Percentiles rank a stretch among this genome's conserved stretches.
phyloP scores from a whole-genome alignment of 2,797 vertebrate species.

The Chelon auratus region DNA sequence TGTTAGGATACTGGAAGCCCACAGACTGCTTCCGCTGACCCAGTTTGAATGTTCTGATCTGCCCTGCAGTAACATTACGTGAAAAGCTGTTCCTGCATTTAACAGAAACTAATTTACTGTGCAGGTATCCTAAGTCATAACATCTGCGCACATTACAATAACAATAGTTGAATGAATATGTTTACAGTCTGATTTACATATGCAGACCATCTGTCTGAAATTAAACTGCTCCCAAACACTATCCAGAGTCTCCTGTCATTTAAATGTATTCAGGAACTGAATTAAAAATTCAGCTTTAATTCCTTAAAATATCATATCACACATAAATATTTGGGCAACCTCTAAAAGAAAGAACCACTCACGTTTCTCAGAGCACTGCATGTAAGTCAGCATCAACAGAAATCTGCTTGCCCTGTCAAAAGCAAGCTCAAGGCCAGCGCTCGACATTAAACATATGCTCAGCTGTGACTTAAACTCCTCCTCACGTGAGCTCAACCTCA shows the following conservation, averaged over 20 bases:
- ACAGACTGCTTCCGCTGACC: constrained; percentile 19
- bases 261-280: constrained; percentile 20
- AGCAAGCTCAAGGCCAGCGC: neutral
- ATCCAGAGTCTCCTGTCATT: constrained; percentile 34
- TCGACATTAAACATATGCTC: constrained; percentile 60
- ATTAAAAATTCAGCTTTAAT: constrained; percentile 25
- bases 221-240: constrained; percentile 55
- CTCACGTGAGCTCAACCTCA: constrained; percentile 52
- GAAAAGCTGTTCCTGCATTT: neutral
- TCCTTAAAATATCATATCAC: constrained; percentile 27
- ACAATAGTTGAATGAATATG: constrained; percentile 19
- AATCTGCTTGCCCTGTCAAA: constrained; percentile 42
- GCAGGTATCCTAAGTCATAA: no score
- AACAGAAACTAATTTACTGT: neutral
- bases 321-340: constrained; percentile 28
- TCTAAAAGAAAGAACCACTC: constrained; percentile 2
- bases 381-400: constrained; percentile 46
- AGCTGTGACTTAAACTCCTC: constrained; percentile 41
- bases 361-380: constrained; percentile 36
- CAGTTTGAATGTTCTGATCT: constrained; percentile 7
- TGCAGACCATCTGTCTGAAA: constrained; percentile 51
- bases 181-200: constrained; percentile 2
- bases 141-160: no score
- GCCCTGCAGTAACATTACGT: neutral
- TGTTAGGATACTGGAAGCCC: constrained; percentile 2